Conservation (phyloP, 2,797 vertebrate genomes). For the Tragelaphus eurycerus region DNA sequence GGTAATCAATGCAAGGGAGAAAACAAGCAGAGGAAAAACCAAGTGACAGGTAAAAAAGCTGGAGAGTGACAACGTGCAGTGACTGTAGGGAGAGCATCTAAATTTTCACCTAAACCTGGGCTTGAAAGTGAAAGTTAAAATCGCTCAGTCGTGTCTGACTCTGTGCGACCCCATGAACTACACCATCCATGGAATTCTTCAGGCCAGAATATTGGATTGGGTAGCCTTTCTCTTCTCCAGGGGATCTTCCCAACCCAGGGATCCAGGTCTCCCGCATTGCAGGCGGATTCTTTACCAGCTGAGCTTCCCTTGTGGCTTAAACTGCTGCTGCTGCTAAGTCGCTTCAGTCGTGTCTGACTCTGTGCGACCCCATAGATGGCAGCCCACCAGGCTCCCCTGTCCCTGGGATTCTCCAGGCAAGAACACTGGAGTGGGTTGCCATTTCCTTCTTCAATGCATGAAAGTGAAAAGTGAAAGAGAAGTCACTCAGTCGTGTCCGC, state of each 20-base stretch:
- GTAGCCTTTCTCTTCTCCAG: neutral
- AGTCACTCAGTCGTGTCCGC: too few species aligned
- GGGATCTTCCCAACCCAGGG: neutral
- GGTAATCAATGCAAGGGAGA: neutral
- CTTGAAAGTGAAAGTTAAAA: neutral
- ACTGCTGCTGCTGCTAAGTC: neutral
- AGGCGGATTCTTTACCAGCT: neutral
- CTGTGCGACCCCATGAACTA: neutral
- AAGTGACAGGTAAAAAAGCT: neutral
- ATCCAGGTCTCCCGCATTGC: neutral
- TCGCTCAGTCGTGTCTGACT: accelerated
- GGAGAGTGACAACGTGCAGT: neutral
- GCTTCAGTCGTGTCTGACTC: accelerated
- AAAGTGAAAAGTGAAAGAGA: too few species aligned
- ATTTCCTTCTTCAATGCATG: too few species aligned
- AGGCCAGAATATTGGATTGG: neutral
- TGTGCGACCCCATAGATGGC: accelerated
- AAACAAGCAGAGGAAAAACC: neutral
- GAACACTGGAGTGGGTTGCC: too few species aligned
- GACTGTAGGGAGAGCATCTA: neutral
- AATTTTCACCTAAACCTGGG: neutral
- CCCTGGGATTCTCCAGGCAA: too few species aligned
- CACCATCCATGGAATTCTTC: neutral
- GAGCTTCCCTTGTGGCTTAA: neutral
- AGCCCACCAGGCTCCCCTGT: too few species aligned